Evolutionary conservation across 1,140 invertebrate species (phyloP).

Genomic region (Drosophila equinoxialis): DNA sequence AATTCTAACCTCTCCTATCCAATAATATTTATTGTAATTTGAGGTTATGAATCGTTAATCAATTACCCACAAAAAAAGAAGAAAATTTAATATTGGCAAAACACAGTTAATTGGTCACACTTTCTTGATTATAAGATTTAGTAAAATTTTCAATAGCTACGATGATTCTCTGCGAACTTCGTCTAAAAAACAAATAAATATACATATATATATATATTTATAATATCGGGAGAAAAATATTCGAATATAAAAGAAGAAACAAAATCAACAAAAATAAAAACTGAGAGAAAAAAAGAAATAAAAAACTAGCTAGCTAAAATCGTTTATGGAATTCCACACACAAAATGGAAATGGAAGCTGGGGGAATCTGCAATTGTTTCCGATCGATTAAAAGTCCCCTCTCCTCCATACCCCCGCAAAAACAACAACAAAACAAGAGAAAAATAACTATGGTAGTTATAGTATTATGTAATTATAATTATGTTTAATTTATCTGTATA

Average conservation of each 20-base stretch:
- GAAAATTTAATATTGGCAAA: slow-evolving; percentile 5
- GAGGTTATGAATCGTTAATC: background rate
- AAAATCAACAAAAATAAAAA: background rate
- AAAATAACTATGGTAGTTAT: slow-evolving; percentile 75
- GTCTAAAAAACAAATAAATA: background rate
- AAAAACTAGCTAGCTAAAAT: slow-evolving; percentile 68
- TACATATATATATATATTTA: background rate
- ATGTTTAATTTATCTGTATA: slow-evolving; percentile 22
- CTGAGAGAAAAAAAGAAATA: background rate
- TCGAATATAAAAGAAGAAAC: slow-evolving; percentile 49
- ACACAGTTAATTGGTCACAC: slow-evolving; percentile 22
- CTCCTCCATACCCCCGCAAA: slow-evolving; percentile 25
- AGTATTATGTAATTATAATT: slow-evolving; percentile 72
- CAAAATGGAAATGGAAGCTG: slow-evolving; percentile 29
- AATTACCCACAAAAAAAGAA: background rate
- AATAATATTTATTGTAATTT: slow-evolving; percentile 5
- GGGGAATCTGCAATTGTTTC: slow-evolving; percentile 41
- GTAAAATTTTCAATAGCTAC: slow-evolving; percentile 11
- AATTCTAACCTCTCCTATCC: background rate
- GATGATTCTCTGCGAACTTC: slow-evolving; percentile 4
- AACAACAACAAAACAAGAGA: no score
- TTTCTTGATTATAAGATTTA: slow-evolving; percentile 14
- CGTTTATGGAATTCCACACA: slow-evolving; percentile 41
- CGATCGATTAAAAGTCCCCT: slow-evolving; percentile 21
- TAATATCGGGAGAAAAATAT: slow-evolving; percentile 11